Conservation (phyloP, 2,888 invertebrate species). For the Isotomurus palustris region DNA sequence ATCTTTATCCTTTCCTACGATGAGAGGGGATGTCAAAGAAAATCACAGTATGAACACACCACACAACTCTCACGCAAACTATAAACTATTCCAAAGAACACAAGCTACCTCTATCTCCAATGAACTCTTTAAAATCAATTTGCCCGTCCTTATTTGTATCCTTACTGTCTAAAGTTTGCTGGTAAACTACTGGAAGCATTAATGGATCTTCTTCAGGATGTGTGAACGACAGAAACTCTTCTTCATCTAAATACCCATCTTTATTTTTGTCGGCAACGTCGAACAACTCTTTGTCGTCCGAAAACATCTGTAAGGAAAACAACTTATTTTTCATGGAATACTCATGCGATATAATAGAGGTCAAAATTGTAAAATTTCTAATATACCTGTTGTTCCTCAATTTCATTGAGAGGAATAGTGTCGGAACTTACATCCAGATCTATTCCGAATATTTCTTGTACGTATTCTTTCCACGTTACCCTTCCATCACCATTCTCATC, state of each 20-base stretch:
- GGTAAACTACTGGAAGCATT: conserved; percentile 74
- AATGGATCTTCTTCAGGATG: conserved; percentile 88
- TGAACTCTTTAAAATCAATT: conserved; percentile 78
- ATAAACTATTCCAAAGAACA: conserved; percentile 6
- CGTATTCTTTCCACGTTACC: conserved; percentile 84
- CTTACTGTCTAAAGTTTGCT: conserved; percentile 68
- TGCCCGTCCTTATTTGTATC: conserved; percentile 78
- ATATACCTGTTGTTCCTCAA: conserved; percentile 45
- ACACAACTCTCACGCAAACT: background rate
- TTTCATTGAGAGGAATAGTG: conserved; percentile 41
- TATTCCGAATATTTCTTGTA: conserved; percentile 80
- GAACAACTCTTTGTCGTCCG: conserved; percentile 82
- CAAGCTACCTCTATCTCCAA: conserved; percentile 63
- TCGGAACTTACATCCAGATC: conserved; percentile 52
- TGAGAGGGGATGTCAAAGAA: conserved; percentile 42
- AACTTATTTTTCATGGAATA: background rate
- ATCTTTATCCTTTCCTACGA: conserved; percentile 60
- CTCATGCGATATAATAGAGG: background rate
- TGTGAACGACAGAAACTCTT: conserved; percentile 82
- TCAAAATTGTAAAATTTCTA: background rate
- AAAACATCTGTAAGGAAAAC: conserved; percentile 49
- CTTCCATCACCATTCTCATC: conserved; percentile 76
- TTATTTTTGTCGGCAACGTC: conserved; percentile 74
- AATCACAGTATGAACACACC: background rate
- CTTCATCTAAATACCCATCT: conserved; percentile 67